Evolutionary conservation across 2,113 vertebrate genomes (phyloP).

Genomic region (Myxocyprinus asiaticus): DNA sequence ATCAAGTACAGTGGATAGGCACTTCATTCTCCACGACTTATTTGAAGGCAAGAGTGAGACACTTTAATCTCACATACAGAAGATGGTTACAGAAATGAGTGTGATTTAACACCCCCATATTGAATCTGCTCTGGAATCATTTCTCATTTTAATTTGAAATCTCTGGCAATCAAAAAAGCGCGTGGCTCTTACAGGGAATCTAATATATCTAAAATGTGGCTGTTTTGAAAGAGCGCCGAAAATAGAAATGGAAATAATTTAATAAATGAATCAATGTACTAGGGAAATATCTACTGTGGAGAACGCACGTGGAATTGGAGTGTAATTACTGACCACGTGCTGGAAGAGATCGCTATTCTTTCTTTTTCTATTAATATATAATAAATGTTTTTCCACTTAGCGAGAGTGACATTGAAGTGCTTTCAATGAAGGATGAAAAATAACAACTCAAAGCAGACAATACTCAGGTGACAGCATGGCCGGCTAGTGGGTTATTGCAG

Average conservation of each 20-base stretch:
- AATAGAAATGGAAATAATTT: slow-evolving; percentile 30
- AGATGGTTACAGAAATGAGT: slow-evolving; percentile 32
- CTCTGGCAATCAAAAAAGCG: slow-evolving; percentile 26
- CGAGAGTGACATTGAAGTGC: neutral
- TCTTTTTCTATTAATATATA: neutral
- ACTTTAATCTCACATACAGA: slow-evolving; percentile 33
- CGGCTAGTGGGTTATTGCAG: too few species aligned
- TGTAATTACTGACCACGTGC: slow-evolving; percentile 7
- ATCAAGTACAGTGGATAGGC: slow-evolving; percentile 62
- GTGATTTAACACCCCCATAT: slow-evolving; percentile 9
- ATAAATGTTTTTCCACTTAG: neutral
- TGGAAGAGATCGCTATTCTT: neutral
- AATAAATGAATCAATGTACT: slow-evolving; percentile 1
- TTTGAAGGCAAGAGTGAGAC: slow-evolving; percentile 17
- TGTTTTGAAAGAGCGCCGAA: slow-evolving; percentile 25
- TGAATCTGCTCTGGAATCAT: slow-evolving; percentile 2
- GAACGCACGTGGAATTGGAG: neutral
- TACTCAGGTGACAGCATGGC: neutral
- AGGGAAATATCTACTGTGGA: neutral
- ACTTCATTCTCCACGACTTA: slow-evolving; percentile 51
- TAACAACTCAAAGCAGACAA: neutral
- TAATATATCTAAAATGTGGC: slow-evolving; percentile 42
- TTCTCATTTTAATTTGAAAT: slow-evolving; percentile 43
- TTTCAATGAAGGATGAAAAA: neutral
- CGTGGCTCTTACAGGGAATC: slow-evolving; percentile 20